Percentiles rank a stretch among this genome's conserved stretches.
Conservation (phyloP, 2,797 vertebrate species). For the Molothrus ater region DNA sequence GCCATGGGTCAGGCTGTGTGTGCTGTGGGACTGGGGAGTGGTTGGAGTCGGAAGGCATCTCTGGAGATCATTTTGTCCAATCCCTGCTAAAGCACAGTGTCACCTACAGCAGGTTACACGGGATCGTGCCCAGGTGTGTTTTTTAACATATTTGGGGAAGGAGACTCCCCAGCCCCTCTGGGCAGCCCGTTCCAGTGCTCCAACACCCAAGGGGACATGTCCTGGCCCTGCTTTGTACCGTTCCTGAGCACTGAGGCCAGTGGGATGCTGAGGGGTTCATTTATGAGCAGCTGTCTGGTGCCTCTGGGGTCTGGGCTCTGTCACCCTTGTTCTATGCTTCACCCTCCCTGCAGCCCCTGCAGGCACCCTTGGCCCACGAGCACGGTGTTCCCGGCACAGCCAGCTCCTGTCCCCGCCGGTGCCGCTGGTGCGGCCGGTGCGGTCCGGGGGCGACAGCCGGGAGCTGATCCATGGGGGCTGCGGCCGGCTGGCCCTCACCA, state of each 20-base stretch:
- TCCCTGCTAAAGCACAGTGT: neutral
- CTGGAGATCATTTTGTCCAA: neutral
- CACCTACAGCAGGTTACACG: neutral
- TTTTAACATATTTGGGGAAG: neutral
- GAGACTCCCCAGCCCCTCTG: neutral
- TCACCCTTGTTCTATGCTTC: neutral
- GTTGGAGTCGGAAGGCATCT: neutral
- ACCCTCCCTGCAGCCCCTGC: too few relatives aligned
- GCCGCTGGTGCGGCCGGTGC: neutral
- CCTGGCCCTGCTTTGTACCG: rapidly evolving
- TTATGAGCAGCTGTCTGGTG: neutral
- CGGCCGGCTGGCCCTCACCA: neutral
- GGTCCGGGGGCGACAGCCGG: neutral
- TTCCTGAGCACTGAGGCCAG: neutral
- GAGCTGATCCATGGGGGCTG: slow-evolving; percentile 4
- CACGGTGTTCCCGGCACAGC: rapidly evolving
- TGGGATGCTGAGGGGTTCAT: rapidly evolving
- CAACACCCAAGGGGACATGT: rapidly evolving
- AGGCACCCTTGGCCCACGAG: rapidly evolving
- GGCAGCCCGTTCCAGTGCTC: neutral
- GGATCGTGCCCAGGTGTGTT: neutral
- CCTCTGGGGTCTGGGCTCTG: neutral
- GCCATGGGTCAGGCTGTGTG: neutral
- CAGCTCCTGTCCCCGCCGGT: neutral
- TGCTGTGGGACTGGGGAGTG: neutral